Conservation (phyloP, 2,113 vertebrate species). For the Columba janthina region DNA sequence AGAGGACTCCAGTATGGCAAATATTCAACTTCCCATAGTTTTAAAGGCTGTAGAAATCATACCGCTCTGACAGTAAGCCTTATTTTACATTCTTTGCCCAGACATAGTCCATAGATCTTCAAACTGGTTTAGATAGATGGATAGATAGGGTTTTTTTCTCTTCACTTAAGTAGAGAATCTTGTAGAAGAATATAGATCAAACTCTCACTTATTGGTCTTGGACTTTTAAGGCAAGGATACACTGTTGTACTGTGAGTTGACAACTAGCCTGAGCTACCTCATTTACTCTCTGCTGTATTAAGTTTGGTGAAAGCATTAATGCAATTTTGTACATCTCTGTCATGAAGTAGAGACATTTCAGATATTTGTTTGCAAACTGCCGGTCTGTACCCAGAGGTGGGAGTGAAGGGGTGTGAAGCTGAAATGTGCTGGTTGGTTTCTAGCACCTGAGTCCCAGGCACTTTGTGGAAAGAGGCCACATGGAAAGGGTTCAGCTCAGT, state of each 20-base stretch:
- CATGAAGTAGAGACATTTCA: neutral
- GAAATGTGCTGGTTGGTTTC: neutral
- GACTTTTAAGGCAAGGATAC: neutral
- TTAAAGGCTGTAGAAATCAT: neutral
- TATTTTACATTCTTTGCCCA: neutral
- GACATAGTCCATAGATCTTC: neutral
- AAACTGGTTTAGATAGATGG: neutral
- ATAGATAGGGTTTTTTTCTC: too few species aligned
- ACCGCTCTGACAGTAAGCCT: neutral
- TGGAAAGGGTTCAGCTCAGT: neutral
- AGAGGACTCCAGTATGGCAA: neutral
- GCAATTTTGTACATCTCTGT: neutral
- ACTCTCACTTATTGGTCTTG: neutral
- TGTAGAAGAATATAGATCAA: neutral
- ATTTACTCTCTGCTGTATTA: neutral
- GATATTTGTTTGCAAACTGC: neutral
- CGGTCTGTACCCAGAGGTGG: neutral
- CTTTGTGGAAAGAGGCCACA: neutral
- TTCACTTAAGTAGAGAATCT: neutral
- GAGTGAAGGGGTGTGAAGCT: neutral
- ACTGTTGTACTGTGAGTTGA: neutral
- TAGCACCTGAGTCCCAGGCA: fast-evolving
- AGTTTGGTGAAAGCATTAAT: neutral
- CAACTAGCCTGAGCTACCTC: neutral
- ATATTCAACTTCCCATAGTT: neutral